Conservation (phyloP, 2,113 vertebrate species). For the Dryoscopus gambensis region DNA sequence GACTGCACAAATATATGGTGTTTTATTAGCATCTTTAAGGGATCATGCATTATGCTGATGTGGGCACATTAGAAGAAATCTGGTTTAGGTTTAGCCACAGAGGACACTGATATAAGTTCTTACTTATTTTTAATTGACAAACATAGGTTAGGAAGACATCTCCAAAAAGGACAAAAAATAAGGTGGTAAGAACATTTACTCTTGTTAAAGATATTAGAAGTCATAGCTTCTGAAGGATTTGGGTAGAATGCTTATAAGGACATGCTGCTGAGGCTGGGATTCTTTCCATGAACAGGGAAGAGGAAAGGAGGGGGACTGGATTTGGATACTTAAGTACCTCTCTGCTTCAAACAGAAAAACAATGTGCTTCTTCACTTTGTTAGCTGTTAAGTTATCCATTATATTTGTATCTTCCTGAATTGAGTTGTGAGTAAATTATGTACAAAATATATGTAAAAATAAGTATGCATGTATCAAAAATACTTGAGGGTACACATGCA, state of each 20-base stretch:
- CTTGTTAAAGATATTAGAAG: not conserved
- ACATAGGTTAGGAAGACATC: not conserved
- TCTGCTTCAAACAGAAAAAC: not conserved
- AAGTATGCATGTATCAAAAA: not conserved
- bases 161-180: not conserved
- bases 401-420: not conserved
- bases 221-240: not conserved
- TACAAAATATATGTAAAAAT: not conserved
- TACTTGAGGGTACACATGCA: not conserved
- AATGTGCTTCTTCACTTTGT: not conserved
- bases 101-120: not conserved
- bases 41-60: fast-evolving
- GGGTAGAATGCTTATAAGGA: not conserved
- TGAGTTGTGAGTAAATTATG: not conserved
- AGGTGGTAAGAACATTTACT: not conserved
- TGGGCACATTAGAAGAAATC: not conserved
- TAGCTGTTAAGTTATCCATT: not conserved
- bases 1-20: fast-evolving
- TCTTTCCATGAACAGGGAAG: not conserved
- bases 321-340: not conserved
- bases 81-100: not conserved
- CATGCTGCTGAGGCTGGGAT: not conserved
- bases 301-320: not conserved
- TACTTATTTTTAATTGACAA: not conserved
- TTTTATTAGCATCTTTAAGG: not conserved